These are phyloP conservation scores for Danaus chrysippus DNA, from an alignment of 2,888 invertebrate genomes.

Conservation along the genomic window DNA sequence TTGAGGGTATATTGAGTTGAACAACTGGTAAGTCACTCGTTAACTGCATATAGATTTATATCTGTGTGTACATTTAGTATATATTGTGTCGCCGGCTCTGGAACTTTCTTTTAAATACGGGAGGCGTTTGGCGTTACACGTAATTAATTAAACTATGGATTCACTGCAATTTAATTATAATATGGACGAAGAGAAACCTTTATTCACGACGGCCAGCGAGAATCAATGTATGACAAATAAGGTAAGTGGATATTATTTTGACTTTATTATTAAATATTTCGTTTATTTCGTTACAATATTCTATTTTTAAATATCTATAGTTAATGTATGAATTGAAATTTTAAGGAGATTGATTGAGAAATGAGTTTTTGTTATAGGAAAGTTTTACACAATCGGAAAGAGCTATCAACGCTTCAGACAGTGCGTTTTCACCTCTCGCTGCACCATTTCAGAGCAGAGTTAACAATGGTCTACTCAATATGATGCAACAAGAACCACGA, in stretches of 20 bases:
- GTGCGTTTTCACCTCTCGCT: slow-evolving; percentile 51
- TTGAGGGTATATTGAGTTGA: slow-evolving; percentile 20
- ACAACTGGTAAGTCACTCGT: neutral
- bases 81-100: slow-evolving; percentile 39
- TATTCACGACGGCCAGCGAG: slow-evolving; percentile 54
- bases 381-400: slow-evolving; percentile 45
- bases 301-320: too few relatives aligned
- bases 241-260: slow-evolving; percentile 42
- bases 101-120: slow-evolving; percentile 38
- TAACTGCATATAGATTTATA: slow-evolving; percentile 9
- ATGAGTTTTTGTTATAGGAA: slow-evolving; percentile 39
- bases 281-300: too few relatives aligned
- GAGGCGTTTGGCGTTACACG: slow-evolving; percentile 18
- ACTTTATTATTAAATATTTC: too few relatives aligned
- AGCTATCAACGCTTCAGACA: slow-evolving; percentile 37
- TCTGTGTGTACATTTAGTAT: slow-evolving; percentile 37
- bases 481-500: slow-evolving; percentile 56
- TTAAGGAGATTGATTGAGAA: too few relatives aligned
- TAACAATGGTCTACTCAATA: slow-evolving; percentile 45
- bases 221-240: slow-evolving; percentile 44
- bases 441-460: slow-evolving; percentile 48
- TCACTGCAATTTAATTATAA: slow-evolving; percentile 46
- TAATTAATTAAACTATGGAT: slow-evolving; percentile 38
- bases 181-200: slow-evolving; percentile 51
- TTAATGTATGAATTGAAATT: too few relatives aligned